Conservation (phyloP, 2,113 vertebrate species). For the Bos taurus region DNA sequence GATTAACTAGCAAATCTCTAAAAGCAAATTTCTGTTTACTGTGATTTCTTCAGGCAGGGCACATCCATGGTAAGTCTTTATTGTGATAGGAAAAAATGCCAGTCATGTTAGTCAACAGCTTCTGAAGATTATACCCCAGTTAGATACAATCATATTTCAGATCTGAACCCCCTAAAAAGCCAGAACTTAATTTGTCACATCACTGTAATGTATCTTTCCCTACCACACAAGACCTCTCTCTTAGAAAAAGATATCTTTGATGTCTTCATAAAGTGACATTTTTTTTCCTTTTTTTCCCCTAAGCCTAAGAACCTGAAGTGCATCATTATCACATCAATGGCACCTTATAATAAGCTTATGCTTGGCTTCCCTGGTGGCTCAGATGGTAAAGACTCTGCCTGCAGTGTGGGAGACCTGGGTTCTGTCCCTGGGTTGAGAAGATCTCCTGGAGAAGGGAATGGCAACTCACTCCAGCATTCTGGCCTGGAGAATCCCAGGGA, state of each 20-base stretch:
- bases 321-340: background rate
- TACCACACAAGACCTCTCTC: background rate
- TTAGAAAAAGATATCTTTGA: background rate
- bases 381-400: background rate
- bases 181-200: background rate
- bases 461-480: background rate
- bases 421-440: background rate
- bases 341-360: background rate
- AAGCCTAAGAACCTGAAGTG: background rate
- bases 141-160: background rate
- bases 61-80: background rate
- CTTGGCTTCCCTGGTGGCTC: background rate
- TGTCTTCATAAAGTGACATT: background rate
- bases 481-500: background rate
- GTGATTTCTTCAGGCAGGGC: background rate
- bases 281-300: background rate
- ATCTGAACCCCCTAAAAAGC: background rate
- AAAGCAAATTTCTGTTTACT: background rate
- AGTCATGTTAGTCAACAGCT: background rate
- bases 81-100: background rate
- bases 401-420: background rate
- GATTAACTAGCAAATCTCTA: background rate
- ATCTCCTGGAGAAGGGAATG: background rate
- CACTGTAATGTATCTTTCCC: background rate
- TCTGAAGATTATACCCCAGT: background rate